phyloP scores from a whole-genome alignment of 2,113 vertebrate species.

The Urocolius indicus region DNA sequence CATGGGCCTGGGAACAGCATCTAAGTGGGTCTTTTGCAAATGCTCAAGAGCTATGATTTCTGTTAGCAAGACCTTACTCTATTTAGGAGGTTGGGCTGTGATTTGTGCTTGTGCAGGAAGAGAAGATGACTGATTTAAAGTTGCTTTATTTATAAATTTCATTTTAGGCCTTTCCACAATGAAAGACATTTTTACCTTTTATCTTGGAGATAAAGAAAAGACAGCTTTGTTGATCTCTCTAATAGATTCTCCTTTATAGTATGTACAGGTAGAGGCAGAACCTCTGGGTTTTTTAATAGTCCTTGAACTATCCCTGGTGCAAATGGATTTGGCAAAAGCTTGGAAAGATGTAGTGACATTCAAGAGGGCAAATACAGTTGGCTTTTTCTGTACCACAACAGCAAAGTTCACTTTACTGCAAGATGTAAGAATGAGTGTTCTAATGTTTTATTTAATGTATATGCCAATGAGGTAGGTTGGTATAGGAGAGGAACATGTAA shows the following conservation, averaged over 20 bases:
- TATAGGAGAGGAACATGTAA: accelerated
- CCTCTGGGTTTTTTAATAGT: too few relatives aligned
- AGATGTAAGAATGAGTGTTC: not conserved
- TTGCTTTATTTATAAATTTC: not conserved
- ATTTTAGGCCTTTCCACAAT: not conserved
- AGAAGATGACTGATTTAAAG: not conserved
- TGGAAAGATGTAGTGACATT: not conserved
- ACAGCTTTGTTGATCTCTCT: not conserved
- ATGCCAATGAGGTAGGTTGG: too few relatives aligned
- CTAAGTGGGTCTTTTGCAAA: not conserved
- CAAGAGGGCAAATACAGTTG: not conserved
- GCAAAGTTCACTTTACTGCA: not conserved
- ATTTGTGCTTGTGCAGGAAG: not conserved
- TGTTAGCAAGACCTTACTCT: not conserved
- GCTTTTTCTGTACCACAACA: not conserved
- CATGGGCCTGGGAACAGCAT: not conserved
- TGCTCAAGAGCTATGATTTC: not conserved
- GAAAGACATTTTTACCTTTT: not conserved
- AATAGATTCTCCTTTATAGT: too few relatives aligned
- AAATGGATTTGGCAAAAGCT: not conserved
- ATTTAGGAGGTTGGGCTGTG: not conserved
- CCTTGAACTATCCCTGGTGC: not conserved
- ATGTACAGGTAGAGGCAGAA: not conserved
- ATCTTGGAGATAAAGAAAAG: not conserved
- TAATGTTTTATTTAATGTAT: accelerated